Conservation (phyloP, 1,140 invertebrate genomes). For the Solenopsis invicta region DNA sequence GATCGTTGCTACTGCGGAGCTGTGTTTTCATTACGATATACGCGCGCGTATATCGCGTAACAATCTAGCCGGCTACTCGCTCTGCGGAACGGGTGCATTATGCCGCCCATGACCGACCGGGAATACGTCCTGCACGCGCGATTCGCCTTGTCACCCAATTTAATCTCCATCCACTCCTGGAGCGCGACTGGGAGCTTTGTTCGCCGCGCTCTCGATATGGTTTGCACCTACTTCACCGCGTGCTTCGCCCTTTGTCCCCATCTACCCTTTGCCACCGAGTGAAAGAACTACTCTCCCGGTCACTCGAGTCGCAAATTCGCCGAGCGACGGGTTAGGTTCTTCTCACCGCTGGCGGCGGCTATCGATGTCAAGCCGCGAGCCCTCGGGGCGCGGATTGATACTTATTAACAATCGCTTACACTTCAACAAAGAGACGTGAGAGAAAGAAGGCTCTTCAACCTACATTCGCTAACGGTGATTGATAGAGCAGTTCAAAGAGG, state of each 20-base stretch:
- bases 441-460: background rate
- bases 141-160: conserved; percentile 63
- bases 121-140: conserved; percentile 8
- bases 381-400: background rate
- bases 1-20: background rate
- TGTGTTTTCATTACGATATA: conserved; percentile 48
- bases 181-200: conserved; percentile 47
- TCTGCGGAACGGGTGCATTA: conserved; percentile 34
- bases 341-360: conserved; percentile 7
- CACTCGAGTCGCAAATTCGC: conserved; percentile 6
- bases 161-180: conserved; percentile 51
- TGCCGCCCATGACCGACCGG: background rate
- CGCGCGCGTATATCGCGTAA: conserved; percentile 29
- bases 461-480: background rate
- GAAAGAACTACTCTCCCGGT: conserved; percentile 35
- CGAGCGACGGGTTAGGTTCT: conserved; percentile 1
- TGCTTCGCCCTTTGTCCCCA: conserved; percentile 3
- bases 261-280: conserved; percentile 1
- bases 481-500: background rate
- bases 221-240: conserved; percentile 6
- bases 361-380: conserved; percentile 22
- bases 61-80: conserved; percentile 30
- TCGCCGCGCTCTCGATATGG: conserved; percentile 40
- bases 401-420: background rate
- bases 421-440: background rate